These are phyloP conservation scores for Eupsittula cactorum DNA, from an alignment of 2,113 vertebrate species.

Conservation along the genomic window DNA sequence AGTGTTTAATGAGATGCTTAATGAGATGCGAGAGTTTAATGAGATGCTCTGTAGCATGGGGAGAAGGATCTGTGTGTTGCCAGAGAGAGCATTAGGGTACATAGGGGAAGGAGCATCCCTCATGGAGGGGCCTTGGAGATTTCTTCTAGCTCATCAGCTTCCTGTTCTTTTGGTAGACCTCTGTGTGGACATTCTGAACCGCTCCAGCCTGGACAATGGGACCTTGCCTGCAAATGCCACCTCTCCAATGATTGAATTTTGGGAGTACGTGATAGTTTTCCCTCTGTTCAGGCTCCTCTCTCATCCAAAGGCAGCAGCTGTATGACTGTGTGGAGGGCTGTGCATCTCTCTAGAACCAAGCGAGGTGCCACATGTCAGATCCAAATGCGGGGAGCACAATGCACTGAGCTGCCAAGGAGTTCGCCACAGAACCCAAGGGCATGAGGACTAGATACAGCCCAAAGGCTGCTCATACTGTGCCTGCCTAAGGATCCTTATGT, in stretches of 20 bases:
- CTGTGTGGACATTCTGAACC: constrained; percentile 79
- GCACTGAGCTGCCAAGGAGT: neutral
- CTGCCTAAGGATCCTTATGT: neutral
- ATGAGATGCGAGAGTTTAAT: neutral
- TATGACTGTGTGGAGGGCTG: fast-evolving
- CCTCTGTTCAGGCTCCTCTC: neutral
- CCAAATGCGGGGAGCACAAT: fast-evolving
- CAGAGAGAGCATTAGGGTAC: neutral
- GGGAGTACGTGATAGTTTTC: constrained; percentile 84
- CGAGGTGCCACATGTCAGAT: neutral
- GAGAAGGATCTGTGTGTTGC: neutral
- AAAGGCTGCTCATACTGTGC: fast-evolving
- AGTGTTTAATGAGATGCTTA: neutral
- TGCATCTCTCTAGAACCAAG: neutral
- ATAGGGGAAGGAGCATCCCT: neutral
- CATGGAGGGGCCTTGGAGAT: neutral
- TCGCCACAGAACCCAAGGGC: neutral
- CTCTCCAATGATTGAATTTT: constrained; percentile 89
- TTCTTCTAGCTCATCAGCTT: neutral
- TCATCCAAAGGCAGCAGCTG: neutral
- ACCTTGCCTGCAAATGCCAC: constrained; percentile 74
- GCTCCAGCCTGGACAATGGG: constrained; percentile 60
- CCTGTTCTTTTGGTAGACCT: constrained; percentile 73
- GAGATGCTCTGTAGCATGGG: neutral
- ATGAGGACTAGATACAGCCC: neutral